Base-by-base conservation (phyloP, 2,113 vertebrate genomes). In the Tamias sibiricus region DNA sequence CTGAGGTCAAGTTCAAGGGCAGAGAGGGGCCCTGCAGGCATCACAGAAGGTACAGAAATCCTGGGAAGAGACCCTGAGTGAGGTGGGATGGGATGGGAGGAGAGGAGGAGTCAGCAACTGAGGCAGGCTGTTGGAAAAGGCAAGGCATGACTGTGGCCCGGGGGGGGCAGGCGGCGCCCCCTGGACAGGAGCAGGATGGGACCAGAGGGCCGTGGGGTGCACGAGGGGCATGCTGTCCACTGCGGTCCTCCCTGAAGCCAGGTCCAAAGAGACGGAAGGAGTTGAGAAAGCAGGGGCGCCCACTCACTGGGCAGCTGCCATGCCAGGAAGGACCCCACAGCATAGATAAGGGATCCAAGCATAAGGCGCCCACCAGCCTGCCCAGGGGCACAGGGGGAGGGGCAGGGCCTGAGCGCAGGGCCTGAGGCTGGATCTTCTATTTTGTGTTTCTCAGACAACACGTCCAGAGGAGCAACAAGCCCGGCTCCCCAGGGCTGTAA, bases 281-380 rank as follows among this genome's bases (percentile, higher is more conserved):
- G 7, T 54, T 11, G 40, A 47, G 30, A 24, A 20, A 26, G 35
- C 35, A 52, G 26, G 26, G 28, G 37, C 1, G 3, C 3, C 32
- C 12, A 11, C 5, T 32, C 19, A 16, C 0, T 0, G 8, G 8
- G 13, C 28, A 35, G 54, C 32, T 20, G 37, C 20, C n/a, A 3
- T 64, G 35, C 59, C 8, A 35, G 10, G 1, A 12, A 4, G 12
- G 16, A 37, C 3, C 47, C 28, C 32, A 37, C 22, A 62, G 68
- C 26, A 59, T 2, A 52, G 37, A 32, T 16, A 19, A 19, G n/a
- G 49, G 32, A 0, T 4, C 22, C 4, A 40, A n/a, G 42, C 2
- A 2, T 37, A 4, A 40, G 40, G 26, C 35, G 3, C 80, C 44
- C 10, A 49, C 40, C 40, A 30, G 49, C 22, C 6, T 9, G 17